Percentiles rank a stretch among this genome's conserved stretches.
phyloP scores from a whole-genome alignment of 1,140 invertebrate genomes.

The Drosophila ercepeae region DNA sequence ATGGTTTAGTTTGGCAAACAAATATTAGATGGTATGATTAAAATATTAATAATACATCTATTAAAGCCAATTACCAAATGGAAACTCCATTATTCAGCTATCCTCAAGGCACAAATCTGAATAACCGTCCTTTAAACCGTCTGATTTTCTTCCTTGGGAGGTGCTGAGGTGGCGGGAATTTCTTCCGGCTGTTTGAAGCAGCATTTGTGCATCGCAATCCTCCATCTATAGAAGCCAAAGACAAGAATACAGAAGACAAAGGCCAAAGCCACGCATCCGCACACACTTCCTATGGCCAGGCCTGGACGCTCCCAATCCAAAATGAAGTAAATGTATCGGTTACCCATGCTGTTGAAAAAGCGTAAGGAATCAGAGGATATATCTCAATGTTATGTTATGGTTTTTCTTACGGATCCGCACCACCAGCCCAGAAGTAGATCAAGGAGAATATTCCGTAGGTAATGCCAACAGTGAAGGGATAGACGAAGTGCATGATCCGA shows the following conservation, averaged over 20 bases:
- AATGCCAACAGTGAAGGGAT: constrained; percentile 86
- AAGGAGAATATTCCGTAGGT: constrained; percentile 88
- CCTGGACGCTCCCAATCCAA: constrained; percentile 67
- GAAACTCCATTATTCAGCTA: background rate
- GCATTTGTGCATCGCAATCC: constrained; percentile 30
- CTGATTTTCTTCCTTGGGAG: constrained; percentile 1
- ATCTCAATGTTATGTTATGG: background rate
- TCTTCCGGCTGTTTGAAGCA: constrained; percentile 27
- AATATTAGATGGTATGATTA: background rate
- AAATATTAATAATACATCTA: background rate
- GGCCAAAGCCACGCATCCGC: constrained; percentile 56
- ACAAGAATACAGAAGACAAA: constrained; percentile 52
- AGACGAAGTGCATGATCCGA: constrained; percentile 88
- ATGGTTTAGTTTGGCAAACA: background rate
- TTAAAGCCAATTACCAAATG: background rate
- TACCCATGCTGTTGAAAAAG: constrained; percentile 34
- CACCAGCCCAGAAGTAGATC: constrained; percentile 89
- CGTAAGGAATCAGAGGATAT: no score
- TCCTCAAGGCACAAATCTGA: background rate
- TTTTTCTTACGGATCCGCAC: constrained; percentile 85
- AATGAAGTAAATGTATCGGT: constrained; percentile 71
- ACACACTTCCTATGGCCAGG: constrained; percentile 56
- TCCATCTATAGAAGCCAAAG: constrained; percentile 54
- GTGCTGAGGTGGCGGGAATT: constrained; percentile 6
- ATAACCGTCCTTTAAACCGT: constrained; percentile 9